phyloP scores from a whole-genome alignment of 2,113 vertebrate genomes.

The Apodemus sylvaticus region DNA sequence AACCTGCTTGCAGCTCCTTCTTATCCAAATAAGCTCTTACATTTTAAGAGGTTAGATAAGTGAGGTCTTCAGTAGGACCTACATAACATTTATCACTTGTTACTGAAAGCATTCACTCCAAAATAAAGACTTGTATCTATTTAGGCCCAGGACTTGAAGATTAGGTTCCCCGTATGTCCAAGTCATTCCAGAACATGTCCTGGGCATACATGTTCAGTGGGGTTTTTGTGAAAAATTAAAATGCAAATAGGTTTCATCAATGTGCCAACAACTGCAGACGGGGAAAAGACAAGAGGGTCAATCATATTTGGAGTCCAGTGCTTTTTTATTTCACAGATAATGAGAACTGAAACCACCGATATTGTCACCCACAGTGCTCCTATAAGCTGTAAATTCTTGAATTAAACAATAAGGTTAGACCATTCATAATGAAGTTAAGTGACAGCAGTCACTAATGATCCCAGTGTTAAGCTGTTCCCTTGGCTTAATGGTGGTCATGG shows the following conservation, averaged over 20 bases:
- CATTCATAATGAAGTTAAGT: not conserved
- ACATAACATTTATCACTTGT: not conserved
- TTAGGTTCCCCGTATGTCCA: not conserved
- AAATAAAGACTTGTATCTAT: not conserved
- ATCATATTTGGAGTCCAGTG: not conserved
- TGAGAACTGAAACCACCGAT: not conserved
- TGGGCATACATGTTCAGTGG: fast-evolving
- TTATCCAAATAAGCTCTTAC: not conserved
- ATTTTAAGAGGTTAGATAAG: constrained; percentile 47
- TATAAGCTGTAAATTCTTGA: not conserved
- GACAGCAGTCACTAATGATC: not conserved
- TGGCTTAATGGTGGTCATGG: not conserved
- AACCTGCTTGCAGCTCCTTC: not conserved
- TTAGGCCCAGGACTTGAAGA: not conserved
- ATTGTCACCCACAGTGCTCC: fast-evolving
- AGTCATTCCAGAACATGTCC: not conserved
- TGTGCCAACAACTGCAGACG: not conserved
- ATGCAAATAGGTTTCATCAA: not conserved
- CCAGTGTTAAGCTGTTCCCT: not conserved
- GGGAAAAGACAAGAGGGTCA: not conserved
- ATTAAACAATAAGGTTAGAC: not conserved
- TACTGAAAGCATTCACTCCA: not conserved
- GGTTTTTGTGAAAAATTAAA: not conserved
- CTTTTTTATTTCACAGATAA: not conserved
- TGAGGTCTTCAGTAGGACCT: not conserved